Percentiles rank a stretch among this genome's conserved stretches.
Conservation (phyloP, 2,113 vertebrate genomes). For the Pristiophorus japonicus region DNA sequence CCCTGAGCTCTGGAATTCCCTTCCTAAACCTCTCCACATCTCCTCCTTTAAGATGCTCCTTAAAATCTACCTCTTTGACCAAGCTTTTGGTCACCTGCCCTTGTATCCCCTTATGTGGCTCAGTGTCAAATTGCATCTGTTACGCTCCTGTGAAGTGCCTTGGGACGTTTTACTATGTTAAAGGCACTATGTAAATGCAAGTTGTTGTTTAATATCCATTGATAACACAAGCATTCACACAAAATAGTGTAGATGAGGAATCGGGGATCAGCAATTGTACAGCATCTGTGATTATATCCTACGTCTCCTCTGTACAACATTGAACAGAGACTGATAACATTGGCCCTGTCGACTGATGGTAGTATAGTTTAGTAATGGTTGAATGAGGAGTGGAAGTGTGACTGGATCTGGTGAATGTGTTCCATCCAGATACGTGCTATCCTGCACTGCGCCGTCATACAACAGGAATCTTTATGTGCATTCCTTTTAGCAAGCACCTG, state of each 20-base stretch:
- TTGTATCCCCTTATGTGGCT: not conserved
- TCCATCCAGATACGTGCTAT: slow-evolving; percentile 18
- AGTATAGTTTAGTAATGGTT: not conserved
- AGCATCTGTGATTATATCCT: not conserved
- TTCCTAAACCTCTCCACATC: not conserved
- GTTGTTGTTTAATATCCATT: not conserved
- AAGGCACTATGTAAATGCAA: too few species aligned
- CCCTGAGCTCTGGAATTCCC: not conserved
- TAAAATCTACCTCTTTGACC: not conserved
- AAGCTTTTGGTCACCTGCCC: not conserved
- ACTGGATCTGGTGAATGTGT: not conserved
- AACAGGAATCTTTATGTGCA: not conserved
- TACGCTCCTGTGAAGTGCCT: not conserved
- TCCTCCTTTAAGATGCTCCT: not conserved
- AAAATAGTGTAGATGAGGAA: not conserved
- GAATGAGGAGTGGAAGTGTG: not conserved
- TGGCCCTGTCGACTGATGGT: not conserved
- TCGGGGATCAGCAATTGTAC: not conserved
- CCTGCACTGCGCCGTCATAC: not conserved
- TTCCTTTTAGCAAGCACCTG: slow-evolving; percentile 14
- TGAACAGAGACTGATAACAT: not conserved
- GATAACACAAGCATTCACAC: not conserved
- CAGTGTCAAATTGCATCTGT: not conserved
- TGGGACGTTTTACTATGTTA: not conserved
- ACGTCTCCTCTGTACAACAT: not conserved